Base-by-base conservation (phyloP, 2,888 invertebrate species). In the Agonopterix heracliana region DNA sequence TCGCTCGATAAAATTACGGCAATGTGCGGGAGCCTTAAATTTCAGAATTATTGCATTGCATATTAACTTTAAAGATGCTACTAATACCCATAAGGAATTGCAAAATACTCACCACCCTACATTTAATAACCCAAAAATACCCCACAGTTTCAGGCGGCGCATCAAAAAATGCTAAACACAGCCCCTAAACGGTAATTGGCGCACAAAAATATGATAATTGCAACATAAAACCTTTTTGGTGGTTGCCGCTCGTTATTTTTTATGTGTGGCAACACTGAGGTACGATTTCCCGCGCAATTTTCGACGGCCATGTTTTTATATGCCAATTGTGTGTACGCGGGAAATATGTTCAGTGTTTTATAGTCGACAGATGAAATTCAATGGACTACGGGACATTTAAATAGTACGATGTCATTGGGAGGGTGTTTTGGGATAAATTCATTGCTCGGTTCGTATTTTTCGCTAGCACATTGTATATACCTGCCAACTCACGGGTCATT, bases 121-220 rank as follows among this genome's bases (percentile, higher is more conserved):
- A 45, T 47, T 46, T 55, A 51, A 53, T 53, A 48, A 41, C 44
- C 36, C 53, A 59, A 56, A 54, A 54, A 55, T 57, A 46, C 51
- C 52, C 53, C 60, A 49, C 61, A 59, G 60, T 64, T 61, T 55
- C 56, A 48, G 35, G 34, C 14, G 60, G 57, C 56, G 26, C 74
- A 66, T 49, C 54, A 52, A 71, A 77, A 73, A 79, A 78, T 74
- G 76, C 71, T 71, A 77, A 80, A 72, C 69, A 61, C 58, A 59
- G 55, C 63, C 60, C 65, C 68, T 72, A 74, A 71, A 72, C 71
- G 72, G 74, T 83, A 83, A 84, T 81, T 78, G 81, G 73, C 60
- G 58, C 50, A 58, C 64, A 65, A 74, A 79, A 78, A 80, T 83
- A 82, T 82, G 81, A 81, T 86, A 86, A 86, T 85, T 73, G 80